Evolutionary conservation across 2,888 invertebrate species (phyloP), one percentile per base, ranked within the genome.

Genomic region (Sylvicola cinctus): DNA sequence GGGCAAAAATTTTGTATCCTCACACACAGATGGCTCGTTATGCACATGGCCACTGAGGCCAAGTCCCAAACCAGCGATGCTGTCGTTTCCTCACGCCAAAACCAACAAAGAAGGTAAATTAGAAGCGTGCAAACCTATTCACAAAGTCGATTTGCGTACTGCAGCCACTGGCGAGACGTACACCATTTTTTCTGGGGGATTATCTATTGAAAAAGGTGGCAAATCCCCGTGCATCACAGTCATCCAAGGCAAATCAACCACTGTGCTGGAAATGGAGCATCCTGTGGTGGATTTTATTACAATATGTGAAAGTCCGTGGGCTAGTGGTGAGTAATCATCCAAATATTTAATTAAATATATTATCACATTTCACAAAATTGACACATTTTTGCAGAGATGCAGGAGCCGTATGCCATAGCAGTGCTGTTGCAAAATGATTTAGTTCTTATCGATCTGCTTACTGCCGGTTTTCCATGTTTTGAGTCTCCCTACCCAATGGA

Each of bases 401-500:
- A 93, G 63, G 95, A 96, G 55, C 96, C 98, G 34, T 91, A 87
- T 61, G 95, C 91, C 52, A 85, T 98, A 55, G 88, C 93, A 50
- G 96, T 96, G 46, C 71, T 98, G 39, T 75, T 98, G 46, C 90
- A 91, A 64, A 88, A 90, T 65, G 96, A 98, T 65, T 70, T 98
- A 57, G 93, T 98, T 55, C 81, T 96, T 51, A 87, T 98, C 57
- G 98, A 98, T 66, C 72, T 98, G 52, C 78, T 79, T 54, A 79
- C 87, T 33, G 73, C 81, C 38, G 95, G 95, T 54, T 98, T 93
- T 65, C 96, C 96, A 16, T 91, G 93, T 62, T 88, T 95, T 65
- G 95, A 96, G 63, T 95, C 95, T 66, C 98, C 96, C 30, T 96
- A 98, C 65, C 90, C 96, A 41, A 95, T 98, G 93, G 96, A 98